Base-by-base conservation (phyloP, 2,113 vertebrate genomes). In the Forbesichthys papilliferus region DNA sequence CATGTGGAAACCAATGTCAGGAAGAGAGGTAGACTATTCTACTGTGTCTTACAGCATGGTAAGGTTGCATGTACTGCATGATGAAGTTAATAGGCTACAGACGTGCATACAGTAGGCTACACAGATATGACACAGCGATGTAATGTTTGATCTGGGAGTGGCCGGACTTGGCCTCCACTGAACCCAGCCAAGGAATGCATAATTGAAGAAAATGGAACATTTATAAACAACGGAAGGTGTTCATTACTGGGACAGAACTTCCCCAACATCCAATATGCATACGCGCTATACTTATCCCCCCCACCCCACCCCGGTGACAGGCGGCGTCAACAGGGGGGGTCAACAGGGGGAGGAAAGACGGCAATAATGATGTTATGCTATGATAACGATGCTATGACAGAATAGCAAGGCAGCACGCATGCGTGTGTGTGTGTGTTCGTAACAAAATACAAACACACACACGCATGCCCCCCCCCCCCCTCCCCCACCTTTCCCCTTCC, bases 201-300 rank as follows among this genome's bases (percentile, higher is more conserved):
- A 85, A 88, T 79, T 85, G 79, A 54, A 48, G 77, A 66, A 79
- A 82, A 82, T 71, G 66, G 60, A 61, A 74, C 4, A 18, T 81
- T 81, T 84, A 71, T 79, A 88, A 89, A 90, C 80, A 85, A 85
- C 80, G 84, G 84, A 88, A 90, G 73, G 83, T 87, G 86, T 87
- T 86, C 77, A 90, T 90, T 83, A 88, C 74, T 58, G 74, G 53
- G 64, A 34, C 79, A 84, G 88, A 82, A 92, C 88, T 82, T 79
- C 55, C 67, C 64, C 18, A 27, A 69, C 66, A 82, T 72, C 62
- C 80, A 74, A 72, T 48, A 4, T 64, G 82, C 75, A 75, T 69
- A 67, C 27, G 70, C 16, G 64, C 81, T 86, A 75, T 66, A 84
- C 82, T 84, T 85, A 78, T 69, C 68, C 71, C 27, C 27, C 27